Evolutionary conservation across 2,113 vertebrate species (phyloP).

Genomic region (Athene cunicularia): DNA sequence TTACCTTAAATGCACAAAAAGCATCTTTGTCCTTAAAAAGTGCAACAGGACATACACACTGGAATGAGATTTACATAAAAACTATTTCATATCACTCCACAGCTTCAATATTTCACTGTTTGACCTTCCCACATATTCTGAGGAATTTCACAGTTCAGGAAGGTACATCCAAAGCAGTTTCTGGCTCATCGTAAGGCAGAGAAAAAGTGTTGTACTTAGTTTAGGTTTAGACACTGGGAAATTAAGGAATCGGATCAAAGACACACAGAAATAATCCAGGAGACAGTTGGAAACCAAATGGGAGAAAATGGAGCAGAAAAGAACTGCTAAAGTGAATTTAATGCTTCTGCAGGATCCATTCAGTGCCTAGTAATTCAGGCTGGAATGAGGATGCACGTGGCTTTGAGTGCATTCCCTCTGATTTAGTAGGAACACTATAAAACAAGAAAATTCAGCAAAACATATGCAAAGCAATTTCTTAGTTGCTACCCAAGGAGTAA

Average conservation of each 20-base stretch:
- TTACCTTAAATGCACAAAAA: background rate
- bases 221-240: background rate
- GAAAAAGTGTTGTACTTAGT: background rate
- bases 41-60: background rate
- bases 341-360: background rate
- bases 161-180: background rate
- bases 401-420: background rate
- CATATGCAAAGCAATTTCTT: background rate
- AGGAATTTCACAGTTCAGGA: background rate
- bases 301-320: background rate
- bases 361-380: background rate
- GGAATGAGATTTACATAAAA: background rate
- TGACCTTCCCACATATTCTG: background rate
- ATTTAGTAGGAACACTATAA: background rate
- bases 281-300: background rate
- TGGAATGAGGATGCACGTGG: background rate
- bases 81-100: background rate
- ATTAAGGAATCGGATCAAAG: background rate
- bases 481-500: background rate
- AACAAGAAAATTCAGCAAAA: background rate
- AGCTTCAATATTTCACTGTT: background rate
- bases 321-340: background rate
- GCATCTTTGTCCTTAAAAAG: background rate
- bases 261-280: background rate
- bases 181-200: background rate